Conservation (phyloP, 2,113 vertebrate genomes). For the Symphodus melops region DNA sequence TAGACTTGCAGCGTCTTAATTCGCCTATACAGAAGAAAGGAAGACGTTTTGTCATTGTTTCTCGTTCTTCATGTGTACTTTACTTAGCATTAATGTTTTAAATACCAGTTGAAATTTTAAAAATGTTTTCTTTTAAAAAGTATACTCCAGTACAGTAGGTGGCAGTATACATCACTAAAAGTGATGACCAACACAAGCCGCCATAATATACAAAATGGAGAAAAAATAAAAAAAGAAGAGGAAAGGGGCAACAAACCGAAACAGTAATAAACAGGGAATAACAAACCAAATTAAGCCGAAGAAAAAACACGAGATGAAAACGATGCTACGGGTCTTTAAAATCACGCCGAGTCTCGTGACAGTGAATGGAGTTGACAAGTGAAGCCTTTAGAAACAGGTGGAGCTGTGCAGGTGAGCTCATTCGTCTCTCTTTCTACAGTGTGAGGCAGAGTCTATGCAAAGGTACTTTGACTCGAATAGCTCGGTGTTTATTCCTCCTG, state of each 20-base stretch:
- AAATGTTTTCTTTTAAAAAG: no score
- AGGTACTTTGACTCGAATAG: neutral
- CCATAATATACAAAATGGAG: neutral
- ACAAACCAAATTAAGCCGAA: neutral
- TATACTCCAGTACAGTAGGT: no score
- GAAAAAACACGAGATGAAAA: fast-evolving
- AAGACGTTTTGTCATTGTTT: no score
- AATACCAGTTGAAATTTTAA: no score
- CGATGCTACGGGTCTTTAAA: neutral
- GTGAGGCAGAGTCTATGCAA: no score
- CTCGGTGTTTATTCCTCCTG: neutral
- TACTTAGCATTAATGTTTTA: no score
- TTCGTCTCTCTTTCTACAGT: neutral
- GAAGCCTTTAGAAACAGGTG: conserved; percentile 1
- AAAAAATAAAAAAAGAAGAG: neutral
- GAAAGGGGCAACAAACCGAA: neutral
- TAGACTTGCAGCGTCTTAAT: no score
- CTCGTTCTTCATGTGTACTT: no score
- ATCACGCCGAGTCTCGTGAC: neutral
- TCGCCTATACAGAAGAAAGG: no score
- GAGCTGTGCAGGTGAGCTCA: conserved; percentile 27
- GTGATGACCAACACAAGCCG: no score
- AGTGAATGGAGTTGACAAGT: conserved; percentile 9
- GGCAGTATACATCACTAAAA: no score
- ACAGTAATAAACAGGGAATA: neutral